phyloP scores from a whole-genome alignment of 2,113 vertebrate species.

The Girardinichthys multiradiatus region DNA sequence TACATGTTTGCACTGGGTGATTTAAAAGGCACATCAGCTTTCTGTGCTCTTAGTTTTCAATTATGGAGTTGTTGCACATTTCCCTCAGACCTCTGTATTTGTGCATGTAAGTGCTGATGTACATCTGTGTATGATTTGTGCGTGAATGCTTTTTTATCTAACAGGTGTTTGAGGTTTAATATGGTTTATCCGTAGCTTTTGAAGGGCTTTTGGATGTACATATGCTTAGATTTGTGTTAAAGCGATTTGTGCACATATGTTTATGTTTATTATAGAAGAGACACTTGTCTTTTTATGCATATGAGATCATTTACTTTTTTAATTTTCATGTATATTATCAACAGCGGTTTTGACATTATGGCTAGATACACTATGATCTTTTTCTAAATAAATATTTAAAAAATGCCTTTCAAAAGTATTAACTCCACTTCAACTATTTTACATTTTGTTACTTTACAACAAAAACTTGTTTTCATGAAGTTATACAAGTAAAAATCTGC shows the following conservation, averaged over 20 bases:
- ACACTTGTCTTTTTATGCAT: background rate
- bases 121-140: conserved; percentile 18
- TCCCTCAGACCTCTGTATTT: conserved; percentile 33
- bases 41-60: conserved; percentile 17
- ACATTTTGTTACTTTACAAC: too few species aligned
- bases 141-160: too few species aligned
- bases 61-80: conserved; percentile 28
- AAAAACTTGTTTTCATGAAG: too few species aligned
- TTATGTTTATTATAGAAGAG: background rate
- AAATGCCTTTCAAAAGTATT: too few species aligned
- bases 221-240: background rate
- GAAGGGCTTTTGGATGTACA: conserved; percentile 2
- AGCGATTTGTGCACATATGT: conserved; percentile 1
- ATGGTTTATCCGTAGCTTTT: conserved; percentile 34
- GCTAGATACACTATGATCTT: too few species aligned
- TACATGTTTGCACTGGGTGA: conserved; percentile 20
- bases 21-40: conserved; percentile 41
- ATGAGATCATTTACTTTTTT: background rate
- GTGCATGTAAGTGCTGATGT: conserved; percentile 10
- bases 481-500: too few species aligned
- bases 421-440: too few species aligned
- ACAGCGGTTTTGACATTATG: background rate
- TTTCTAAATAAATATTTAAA: too few species aligned
- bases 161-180: conserved; percentile 21
- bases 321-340: background rate